Evolutionary conservation across 1,140 invertebrate species (phyloP).

Genomic region (Orius insidiosus): DNA sequence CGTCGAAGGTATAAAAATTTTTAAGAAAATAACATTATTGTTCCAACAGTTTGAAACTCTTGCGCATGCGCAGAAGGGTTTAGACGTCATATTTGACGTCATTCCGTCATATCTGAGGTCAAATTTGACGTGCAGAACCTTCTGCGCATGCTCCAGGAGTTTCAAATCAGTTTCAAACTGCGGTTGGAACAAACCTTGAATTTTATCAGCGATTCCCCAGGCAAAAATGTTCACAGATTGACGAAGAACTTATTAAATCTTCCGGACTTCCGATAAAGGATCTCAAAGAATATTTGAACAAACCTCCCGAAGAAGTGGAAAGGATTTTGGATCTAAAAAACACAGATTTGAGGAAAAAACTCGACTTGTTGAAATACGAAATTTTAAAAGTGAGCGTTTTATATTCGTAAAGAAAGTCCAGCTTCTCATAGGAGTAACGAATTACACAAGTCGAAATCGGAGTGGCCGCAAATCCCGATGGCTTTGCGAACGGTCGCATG

Average conservation of each 20-base stretch:
- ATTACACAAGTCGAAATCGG: slow-evolving; percentile 11
- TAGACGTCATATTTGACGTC: too few relatives aligned
- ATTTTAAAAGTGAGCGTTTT: slow-evolving; percentile 32
- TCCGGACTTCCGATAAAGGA: slow-evolving; percentile 24
- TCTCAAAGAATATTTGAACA: slow-evolving; percentile 26
- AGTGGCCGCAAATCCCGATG: too few relatives aligned
- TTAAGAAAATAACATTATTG: too few relatives aligned
- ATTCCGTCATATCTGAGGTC: too few relatives aligned
- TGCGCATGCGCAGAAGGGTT: too few relatives aligned
- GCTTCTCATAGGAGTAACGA: slow-evolving; percentile 2
- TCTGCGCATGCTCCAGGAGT: too few relatives aligned
- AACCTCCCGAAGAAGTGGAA: slow-evolving; percentile 35
- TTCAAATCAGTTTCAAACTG: too few relatives aligned
- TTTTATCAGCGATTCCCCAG: background rate
- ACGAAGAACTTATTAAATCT: slow-evolving; percentile 25
- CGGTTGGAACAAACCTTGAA: too few relatives aligned
- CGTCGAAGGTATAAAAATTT: slow-evolving; percentile 30
- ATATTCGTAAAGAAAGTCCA: background rate
- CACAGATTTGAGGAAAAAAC: slow-evolving; percentile 50
- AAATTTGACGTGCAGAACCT: too few relatives aligned
- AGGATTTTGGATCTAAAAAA: slow-evolving; percentile 52
- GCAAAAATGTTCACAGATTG: slow-evolving; percentile 14
- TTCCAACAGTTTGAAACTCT: too few relatives aligned
- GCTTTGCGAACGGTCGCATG: too few relatives aligned
- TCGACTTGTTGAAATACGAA: slow-evolving; percentile 53